Base-by-base conservation (phyloP, 2,888 invertebrate species). In the Plagiodera versicolora region DNA sequence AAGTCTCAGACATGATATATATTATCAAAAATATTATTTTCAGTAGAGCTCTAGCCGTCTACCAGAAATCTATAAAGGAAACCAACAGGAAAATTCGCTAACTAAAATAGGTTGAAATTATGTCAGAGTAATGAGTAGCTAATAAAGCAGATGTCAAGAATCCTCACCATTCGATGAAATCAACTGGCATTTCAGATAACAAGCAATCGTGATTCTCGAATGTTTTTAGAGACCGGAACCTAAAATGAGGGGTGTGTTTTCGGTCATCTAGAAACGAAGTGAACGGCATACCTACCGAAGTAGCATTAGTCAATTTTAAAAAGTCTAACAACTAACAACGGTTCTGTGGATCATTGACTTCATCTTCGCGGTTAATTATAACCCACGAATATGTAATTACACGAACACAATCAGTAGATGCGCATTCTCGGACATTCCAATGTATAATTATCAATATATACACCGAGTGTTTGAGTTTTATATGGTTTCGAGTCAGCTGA, bases 321-420 rank as follows among this genome's bases (percentile, higher is more conserved):
- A 64, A 66, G 54, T 56, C 56, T 60, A 60, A 67, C 68, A 67
- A 67, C 56, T 60, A 60, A 67, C 68, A 67, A 67, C 68, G 67
- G 67, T 68, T 68, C 60, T 64, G 50, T 50, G 60, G 60, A 60
- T 60, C 60, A 60, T 60, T 60, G 60, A 60, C 58, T 58, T 47
- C 47, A 44, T 58, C 58, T 53, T 46, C 47, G 47, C 53, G 56
- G 47, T 78, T 78, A 79, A 79, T 79, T 79, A 79, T 78, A 79
- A 78, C 77, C 77, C 77, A 79, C 77, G 77, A 79, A 79, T 78
- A 79, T 78, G 77, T 79, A 79, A 79, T 79, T 79, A 79, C 78
- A 75, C 69, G 78, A 79, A 78, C 73, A 79, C 79, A 79, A 79
- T 79, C 78, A 78, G 76, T 78, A 76, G 75, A 77, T 75, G 74